A percentile compares a stretch with the other conserved stretches of the same genome.
These are phyloP conservation scores for Dicranocentrus wangi DNA, from an alignment of 2,888 invertebrate species.

Conservation along the genomic window DNA sequence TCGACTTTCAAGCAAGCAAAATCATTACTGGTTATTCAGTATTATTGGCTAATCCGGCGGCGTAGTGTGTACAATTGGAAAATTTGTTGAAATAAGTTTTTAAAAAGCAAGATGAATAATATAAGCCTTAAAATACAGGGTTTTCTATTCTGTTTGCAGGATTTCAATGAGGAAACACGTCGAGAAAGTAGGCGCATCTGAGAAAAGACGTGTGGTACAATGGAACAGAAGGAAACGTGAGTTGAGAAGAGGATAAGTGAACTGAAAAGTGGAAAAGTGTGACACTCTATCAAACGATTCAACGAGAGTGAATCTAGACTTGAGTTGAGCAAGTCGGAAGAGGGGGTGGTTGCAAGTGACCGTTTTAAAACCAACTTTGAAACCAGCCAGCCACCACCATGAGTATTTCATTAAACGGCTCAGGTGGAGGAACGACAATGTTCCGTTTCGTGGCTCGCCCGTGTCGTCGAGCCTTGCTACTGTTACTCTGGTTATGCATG, in stretches of 20 bases:
- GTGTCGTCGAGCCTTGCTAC: conserved; percentile 67
- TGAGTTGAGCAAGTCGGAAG: no score
- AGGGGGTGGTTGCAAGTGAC: no score
- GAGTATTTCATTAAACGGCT: conserved; percentile 55
- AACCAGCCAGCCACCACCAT: conserved; percentile 16
- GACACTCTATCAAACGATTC: conserved; percentile 4
- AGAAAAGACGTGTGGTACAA: not conserved
- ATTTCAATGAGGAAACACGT: not conserved
- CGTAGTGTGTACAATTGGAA: no score
- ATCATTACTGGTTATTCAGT: no score
- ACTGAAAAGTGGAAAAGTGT: conserved; percentile 7
- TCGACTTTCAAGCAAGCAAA: no score
- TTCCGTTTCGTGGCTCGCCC: conserved; percentile 65
- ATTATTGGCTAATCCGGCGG: no score
- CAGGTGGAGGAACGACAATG: conserved; percentile 42
- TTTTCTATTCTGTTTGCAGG: not conserved
- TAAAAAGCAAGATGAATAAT: no score
- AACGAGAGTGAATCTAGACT: no score
- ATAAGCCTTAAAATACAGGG: no score
- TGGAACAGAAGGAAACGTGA: conserved; percentile 10
- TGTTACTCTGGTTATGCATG: conserved; percentile 71
- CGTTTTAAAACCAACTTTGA: no score
- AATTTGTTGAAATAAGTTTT: no score
- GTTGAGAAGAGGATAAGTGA: not conserved
- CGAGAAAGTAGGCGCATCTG: not conserved